Conservation (phyloP, 2,797 vertebrate genomes). For the Poeciliopsis turneri region DNA sequence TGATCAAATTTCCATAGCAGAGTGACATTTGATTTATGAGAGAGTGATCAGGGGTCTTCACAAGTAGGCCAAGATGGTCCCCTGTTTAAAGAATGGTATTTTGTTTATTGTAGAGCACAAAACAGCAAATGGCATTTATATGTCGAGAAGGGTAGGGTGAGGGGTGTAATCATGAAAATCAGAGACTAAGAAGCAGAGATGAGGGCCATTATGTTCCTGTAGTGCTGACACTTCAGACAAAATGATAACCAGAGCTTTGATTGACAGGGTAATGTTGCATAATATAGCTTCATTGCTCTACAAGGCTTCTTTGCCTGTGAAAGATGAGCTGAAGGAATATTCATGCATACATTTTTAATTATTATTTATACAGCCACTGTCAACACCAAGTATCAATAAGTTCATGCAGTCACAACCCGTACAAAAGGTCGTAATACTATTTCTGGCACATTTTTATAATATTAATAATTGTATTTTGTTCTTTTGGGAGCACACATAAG, state of each 20-base stretch:
- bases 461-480: background rate
- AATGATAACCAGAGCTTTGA: constrained; percentile 69
- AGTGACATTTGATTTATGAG: constrained; percentile 59
- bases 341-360: background rate
- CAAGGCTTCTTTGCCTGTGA: constrained; percentile 41
- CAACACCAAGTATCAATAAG: background rate
- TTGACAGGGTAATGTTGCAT: constrained; percentile 70
- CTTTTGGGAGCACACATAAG: background rate
- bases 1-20: constrained; percentile 53
- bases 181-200: constrained; percentile 66
- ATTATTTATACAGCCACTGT: background rate
- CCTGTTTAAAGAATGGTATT: constrained; percentile 64
- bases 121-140: constrained; percentile 65
- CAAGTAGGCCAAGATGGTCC: constrained; percentile 42
- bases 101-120: constrained; percentile 68
- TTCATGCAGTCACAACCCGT: background rate
- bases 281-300: constrained; percentile 32
- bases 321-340: constrained; percentile 43
- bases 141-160: constrained; percentile 40
- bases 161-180: constrained; percentile 69
- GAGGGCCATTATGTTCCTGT: constrained; percentile 72
- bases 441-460: background rate
- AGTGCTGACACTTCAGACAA: constrained; percentile 70
- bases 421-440: background rate
- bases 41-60: background rate